phyloP scores from a whole-genome alignment of 2,113 vertebrate genomes.

The Misgurnus mizolepis region DNA sequence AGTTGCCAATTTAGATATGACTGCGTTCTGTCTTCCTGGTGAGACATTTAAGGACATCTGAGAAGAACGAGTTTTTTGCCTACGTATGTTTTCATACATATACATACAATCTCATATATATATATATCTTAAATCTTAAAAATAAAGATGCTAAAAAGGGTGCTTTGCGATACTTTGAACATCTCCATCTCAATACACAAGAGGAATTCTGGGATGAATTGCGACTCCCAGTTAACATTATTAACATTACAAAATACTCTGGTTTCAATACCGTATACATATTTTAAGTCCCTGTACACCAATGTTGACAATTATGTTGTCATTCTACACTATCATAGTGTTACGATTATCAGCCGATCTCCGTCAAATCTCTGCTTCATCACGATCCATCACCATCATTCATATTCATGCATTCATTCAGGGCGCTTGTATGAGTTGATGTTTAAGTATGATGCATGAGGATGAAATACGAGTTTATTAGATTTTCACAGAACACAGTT shows the following conservation, averaged over 20 bases:
- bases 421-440: not conserved
- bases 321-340: not conserved
- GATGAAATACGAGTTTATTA: slow-evolving; percentile 33
- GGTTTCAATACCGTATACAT: not conserved
- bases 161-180: too few species aligned
- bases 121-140: too few species aligned
- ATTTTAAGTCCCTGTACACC: not conserved
- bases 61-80: not conserved
- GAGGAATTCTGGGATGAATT: too few species aligned
- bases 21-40: not conserved
- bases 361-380: not conserved
- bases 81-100: too few species aligned
- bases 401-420: slow-evolving; percentile 27
- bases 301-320: not conserved
- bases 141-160: too few species aligned
- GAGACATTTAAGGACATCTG: slow-evolving; percentile 9
- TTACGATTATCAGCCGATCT: not conserved
- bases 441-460: slow-evolving; percentile 10
- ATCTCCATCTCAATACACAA: too few species aligned
- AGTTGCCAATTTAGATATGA: slow-evolving; percentile 29
- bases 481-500: slow-evolving; percentile 30
- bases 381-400: not conserved
- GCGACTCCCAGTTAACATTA: too few species aligned
- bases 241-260: too few species aligned
- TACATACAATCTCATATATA: too few species aligned